These are phyloP conservation scores for Nezara viridula DNA, from an alignment of 2,888 invertebrate species.

Conservation along the genomic window DNA sequence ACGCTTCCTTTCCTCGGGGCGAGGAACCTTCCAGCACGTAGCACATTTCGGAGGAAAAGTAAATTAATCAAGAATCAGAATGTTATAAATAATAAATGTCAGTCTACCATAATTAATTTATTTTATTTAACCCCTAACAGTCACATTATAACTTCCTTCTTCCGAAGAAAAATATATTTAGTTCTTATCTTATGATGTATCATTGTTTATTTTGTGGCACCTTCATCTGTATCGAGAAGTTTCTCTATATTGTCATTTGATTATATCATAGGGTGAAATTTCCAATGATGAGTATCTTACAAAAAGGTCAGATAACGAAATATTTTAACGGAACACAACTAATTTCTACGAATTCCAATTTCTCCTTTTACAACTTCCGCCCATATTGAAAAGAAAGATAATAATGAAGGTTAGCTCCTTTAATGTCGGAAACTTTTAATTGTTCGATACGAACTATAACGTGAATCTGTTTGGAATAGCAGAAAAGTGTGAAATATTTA, in stretches of 20 bases:
- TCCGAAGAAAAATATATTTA: background rate
- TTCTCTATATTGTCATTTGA: background rate
- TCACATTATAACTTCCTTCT: background rate
- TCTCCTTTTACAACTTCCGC: background rate
- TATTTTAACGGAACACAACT: background rate
- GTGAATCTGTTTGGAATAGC: background rate
- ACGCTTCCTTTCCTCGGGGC: background rate
- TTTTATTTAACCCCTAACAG: background rate
- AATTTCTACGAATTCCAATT: slow-evolving; percentile 15
- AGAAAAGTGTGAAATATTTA: no score
- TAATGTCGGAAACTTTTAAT: background rate
- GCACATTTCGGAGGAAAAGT: background rate
- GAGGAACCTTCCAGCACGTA: background rate
- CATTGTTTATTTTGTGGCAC: background rate
- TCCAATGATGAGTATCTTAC: background rate
- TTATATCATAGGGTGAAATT: slow-evolving; percentile 1
- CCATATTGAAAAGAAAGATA: background rate
- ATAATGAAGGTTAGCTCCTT: background rate
- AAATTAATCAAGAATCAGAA: background rate
- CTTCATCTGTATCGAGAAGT: background rate
- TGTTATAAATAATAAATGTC: background rate
- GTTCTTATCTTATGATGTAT: background rate
- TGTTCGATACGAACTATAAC: background rate
- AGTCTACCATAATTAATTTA: background rate
- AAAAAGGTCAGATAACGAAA: background rate